A percentile compares a stretch with the other conserved stretches of the same genome.
Evolutionary conservation across 2,797 vertebrate species (phyloP).

Genomic region (Pogonophryne albipinna): DNA sequence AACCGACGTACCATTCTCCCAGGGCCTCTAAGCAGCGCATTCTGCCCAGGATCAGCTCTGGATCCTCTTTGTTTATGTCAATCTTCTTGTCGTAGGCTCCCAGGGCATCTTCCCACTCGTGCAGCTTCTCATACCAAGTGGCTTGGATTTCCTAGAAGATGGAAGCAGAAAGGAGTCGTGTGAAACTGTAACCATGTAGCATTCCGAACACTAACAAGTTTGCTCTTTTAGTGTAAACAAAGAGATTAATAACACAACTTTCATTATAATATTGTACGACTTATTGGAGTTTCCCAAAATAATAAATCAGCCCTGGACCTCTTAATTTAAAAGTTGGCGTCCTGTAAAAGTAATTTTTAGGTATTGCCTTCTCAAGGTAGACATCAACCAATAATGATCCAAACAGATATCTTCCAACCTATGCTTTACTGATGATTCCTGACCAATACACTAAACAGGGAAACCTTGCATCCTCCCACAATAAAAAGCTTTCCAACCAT

Average conservation of each 20-base stretch:
- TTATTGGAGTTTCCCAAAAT: conserved; percentile 9
- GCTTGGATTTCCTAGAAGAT: conserved; percentile 95
- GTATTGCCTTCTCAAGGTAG: not conserved
- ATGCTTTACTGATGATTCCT: conserved; percentile 26
- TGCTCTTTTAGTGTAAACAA: not conserved
- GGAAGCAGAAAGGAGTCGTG: not conserved
- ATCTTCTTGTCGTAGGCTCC: conserved; percentile 98
- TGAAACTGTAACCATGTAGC: conserved; percentile 4
- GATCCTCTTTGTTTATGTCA: conserved; percentile 97
- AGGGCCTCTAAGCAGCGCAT: conserved; percentile 99
- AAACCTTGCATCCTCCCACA: conserved; percentile 37
- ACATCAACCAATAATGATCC: conserved; percentile 17
- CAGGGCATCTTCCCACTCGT: conserved; percentile 98
- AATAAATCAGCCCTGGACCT: conserved; percentile 1
- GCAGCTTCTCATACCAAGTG: conserved; percentile 99
- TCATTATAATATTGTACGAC: conserved; percentile 5
- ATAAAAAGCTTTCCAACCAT: conserved; percentile 61
- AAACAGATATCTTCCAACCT: conserved; percentile 6
- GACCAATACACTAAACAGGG: conserved; percentile 33
- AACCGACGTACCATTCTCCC: conserved; percentile 93
- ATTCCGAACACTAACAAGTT: not conserved
- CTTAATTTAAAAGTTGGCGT: not conserved
- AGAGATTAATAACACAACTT: not conserved
- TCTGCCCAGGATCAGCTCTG: conserved; percentile 96
- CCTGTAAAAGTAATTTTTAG: not conserved